Evolutionary conservation across 1,140 invertebrate genomes (phyloP).

Genomic region (Pomacea maculata): DNA sequence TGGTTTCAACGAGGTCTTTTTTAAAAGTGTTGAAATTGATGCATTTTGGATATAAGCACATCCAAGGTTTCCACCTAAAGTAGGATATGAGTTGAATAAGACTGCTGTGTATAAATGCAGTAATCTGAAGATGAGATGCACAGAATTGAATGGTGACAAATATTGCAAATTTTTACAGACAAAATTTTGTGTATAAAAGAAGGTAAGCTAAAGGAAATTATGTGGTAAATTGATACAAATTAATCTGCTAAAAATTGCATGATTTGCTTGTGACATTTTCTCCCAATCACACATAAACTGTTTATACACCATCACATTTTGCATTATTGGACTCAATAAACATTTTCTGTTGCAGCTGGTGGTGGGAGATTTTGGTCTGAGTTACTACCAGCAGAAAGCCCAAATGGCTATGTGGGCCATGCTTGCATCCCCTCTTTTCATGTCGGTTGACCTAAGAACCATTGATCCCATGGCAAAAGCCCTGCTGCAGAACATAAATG

Average conservation of each 20-base stretch:
- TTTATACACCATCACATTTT: not conserved
- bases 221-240: not conserved
- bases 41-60: too few relatives aligned
- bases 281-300: not conserved
- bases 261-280: not conserved
- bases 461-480: conserved; percentile 90
- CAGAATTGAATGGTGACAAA: not conserved
- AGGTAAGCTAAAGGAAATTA: not conserved
- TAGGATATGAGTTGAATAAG: too few relatives aligned
- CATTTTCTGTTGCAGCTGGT: conserved; percentile 76
- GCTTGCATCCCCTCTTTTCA: conserved; percentile 91
- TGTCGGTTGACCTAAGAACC: conserved; percentile 94
- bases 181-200: not conserved
- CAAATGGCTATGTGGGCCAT: conserved; percentile 99
- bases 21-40: too few relatives aligned
- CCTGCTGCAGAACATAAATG: conserved; percentile 91
- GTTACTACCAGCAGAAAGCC: conserved; percentile 93
- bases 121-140: too few relatives aligned
- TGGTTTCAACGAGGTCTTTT: too few relatives aligned
- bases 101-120: too few relatives aligned
- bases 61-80: too few relatives aligned
- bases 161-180: too few relatives aligned
- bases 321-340: not conserved
- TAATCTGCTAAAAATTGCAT: not conserved
- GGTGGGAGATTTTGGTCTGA: conserved; percentile 95